Evolutionary conservation across 1,140 invertebrate species (phyloP).

Genomic region (Gonatopus flavifemur): DNA sequence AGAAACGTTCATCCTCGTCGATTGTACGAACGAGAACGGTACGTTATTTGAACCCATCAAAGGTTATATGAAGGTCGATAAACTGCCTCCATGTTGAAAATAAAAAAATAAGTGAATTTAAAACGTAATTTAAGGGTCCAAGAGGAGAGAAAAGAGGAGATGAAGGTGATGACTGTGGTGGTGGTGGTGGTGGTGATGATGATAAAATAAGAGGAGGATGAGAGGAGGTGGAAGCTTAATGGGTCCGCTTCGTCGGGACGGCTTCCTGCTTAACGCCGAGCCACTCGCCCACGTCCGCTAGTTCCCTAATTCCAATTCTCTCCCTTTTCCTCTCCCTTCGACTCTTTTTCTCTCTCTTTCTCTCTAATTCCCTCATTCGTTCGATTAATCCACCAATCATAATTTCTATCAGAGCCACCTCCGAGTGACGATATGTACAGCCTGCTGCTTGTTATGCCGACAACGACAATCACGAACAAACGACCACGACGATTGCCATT

Average conservation of each 20-base stretch:
- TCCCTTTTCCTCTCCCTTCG: slow-evolving; percentile 23
- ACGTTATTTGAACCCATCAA: too few species aligned
- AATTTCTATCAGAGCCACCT: slow-evolving; percentile 60
- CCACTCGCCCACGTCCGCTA: slow-evolving; percentile 57
- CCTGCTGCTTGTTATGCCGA: too few species aligned
- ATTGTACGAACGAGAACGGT: too few species aligned
- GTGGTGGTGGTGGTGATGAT: too few species aligned
- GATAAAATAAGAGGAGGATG: slow-evolving; percentile 9
- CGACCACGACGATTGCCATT: slow-evolving; percentile 21
- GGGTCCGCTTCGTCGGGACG: slow-evolving; percentile 55
- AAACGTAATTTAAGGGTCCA: slow-evolving; percentile 37
- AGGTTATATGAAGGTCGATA: too few species aligned
- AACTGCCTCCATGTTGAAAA: too few species aligned
- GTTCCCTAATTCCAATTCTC: slow-evolving; percentile 26
- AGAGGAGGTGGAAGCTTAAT: slow-evolving; percentile 37
- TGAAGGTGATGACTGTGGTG: too few species aligned
- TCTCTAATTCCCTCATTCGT: slow-evolving; percentile 16
- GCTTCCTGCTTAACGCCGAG: slow-evolving; percentile 59
- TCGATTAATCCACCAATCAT: slow-evolving; percentile 55
- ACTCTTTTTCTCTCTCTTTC: slow-evolving; percentile 11
- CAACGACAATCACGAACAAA: slow-evolving; percentile 43
- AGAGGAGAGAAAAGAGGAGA: slow-evolving; percentile 18
- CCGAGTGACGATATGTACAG: slow-evolving; percentile 58
- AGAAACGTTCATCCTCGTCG: too few species aligned
- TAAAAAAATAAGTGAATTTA: too few species aligned